Conservation (phyloP, 2,797 vertebrate genomes). For the Xiphorhynchus erythropygius region DNA sequence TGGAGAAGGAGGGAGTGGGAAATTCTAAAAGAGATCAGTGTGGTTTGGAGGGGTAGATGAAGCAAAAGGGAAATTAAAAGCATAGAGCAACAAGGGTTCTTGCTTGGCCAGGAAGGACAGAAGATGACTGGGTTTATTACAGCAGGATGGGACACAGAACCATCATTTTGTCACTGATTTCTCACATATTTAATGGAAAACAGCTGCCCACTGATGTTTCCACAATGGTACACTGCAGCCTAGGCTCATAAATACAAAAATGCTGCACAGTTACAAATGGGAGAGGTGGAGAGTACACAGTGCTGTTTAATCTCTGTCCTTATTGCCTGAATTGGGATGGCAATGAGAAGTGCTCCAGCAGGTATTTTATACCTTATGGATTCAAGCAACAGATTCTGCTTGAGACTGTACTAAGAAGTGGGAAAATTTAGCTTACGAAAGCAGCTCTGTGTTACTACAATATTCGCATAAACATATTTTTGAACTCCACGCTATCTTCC, state of each 20-base stretch:
- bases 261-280: rapidly evolving
- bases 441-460: neutral
- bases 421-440: neutral
- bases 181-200: neutral
- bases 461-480: neutral
- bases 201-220: neutral
- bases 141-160: neutral
- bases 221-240: neutral
- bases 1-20: neutral
- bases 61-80: neutral
- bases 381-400: neutral
- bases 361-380: neutral
- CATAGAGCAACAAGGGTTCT: neutral
- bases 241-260: neutral
- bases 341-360: neutral
- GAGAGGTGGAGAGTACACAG: neutral
- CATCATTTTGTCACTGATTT: neutral
- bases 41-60: neutral
- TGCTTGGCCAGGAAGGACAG: neutral
- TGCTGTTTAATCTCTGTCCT: neutral
- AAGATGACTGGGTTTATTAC: neutral
- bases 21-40: neutral
- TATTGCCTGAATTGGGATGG: neutral
- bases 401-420: neutral
- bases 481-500: neutral